These are phyloP conservation scores for Phyllotis vaccarum DNA, from an alignment of 2,797 vertebrate genomes.

Conservation along the genomic window DNA sequence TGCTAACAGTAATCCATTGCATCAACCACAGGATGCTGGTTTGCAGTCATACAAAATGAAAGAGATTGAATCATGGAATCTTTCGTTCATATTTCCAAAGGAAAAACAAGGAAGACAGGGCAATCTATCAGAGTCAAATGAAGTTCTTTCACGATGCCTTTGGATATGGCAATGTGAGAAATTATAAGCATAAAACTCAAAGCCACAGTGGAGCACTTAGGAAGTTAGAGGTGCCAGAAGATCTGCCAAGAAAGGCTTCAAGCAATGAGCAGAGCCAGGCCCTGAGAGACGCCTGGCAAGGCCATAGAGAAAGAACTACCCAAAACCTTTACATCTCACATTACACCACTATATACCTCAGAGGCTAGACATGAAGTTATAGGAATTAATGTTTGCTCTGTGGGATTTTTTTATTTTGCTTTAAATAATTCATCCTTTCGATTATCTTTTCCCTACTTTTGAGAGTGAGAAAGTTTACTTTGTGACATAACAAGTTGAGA, in stretches of 20 bases:
- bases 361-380: not conserved
- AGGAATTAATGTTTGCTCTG: not conserved
- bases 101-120: not conserved
- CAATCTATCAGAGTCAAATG: not conserved
- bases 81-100: not conserved
- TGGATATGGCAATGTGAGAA: not conserved
- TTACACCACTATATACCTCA: not conserved
- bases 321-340: not conserved
- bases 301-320: not conserved
- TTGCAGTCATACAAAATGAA: not conserved
- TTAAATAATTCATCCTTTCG: not conserved
- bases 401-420: not conserved
- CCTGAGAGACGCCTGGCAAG: not conserved
- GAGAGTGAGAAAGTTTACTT: not conserved
- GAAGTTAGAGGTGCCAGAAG: not conserved
- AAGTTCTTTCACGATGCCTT: not conserved
- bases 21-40: not conserved
- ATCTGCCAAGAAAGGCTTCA: not conserved
- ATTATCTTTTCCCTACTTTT: not conserved
- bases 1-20: not conserved
- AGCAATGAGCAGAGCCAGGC: not conserved
- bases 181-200: not conserved
- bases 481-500: not conserved
- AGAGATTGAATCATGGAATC: not conserved
- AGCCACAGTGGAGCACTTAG: not conserved